Conservation (phyloP, 2,797 vertebrate genomes). For the Pangasius djambal region DNA sequence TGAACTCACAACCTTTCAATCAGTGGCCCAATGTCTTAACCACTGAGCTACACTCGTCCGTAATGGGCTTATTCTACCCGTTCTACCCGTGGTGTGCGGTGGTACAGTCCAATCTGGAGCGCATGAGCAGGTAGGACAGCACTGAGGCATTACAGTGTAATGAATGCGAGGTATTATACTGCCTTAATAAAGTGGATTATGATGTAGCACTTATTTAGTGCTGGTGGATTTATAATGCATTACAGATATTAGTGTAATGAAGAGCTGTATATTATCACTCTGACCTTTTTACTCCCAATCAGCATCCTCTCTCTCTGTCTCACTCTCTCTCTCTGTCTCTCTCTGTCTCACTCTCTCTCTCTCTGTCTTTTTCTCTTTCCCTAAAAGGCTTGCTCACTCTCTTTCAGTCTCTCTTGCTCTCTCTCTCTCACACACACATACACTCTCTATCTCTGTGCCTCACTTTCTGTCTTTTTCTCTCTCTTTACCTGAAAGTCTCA, state of each 20-base stretch:
- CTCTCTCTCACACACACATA: too few relatives aligned
- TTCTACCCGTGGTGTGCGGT: not conserved
- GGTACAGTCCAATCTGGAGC: not conserved
- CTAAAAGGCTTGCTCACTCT: too few relatives aligned
- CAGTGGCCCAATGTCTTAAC: too few relatives aligned
- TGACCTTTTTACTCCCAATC: slow-evolving; percentile 13
- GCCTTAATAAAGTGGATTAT: slow-evolving; percentile 8
- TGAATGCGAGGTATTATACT: not conserved
- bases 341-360: not conserved
- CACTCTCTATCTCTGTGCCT: too few relatives aligned
- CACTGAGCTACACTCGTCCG: not conserved
- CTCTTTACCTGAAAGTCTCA: too few relatives aligned
- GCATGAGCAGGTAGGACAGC: slow-evolving; percentile 12
- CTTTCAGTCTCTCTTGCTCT: not conserved
- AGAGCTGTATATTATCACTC: not conserved
- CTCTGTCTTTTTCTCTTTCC: not conserved
- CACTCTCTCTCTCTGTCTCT: not conserved
- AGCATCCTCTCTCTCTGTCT: not conserved
- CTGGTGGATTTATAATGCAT: not conserved
- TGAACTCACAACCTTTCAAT: too few relatives aligned
- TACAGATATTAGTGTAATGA: slow-evolving; percentile 12
- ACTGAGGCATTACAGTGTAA: not conserved
- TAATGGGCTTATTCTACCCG: not conserved
- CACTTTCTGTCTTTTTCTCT: too few relatives aligned
- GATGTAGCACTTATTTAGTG: slow-evolving; percentile 11